Conservation (phyloP, 2,113 vertebrate species). For the Petrocephalus microphthalmus region DNA sequence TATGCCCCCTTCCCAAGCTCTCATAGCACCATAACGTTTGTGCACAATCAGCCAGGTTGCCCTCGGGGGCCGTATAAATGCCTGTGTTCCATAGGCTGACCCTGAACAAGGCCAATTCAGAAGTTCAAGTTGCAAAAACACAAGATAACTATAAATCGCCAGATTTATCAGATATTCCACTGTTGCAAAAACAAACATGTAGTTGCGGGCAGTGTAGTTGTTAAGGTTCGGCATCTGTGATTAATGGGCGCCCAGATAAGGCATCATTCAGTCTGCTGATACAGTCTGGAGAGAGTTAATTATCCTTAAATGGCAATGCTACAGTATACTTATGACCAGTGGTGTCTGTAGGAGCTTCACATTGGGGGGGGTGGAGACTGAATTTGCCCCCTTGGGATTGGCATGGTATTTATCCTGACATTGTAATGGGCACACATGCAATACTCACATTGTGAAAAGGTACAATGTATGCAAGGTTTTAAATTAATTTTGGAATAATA, state of each 20-base stretch:
- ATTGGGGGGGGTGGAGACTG: background rate
- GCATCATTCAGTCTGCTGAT: background rate
- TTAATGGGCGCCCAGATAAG: background rate
- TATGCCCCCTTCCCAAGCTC: background rate
- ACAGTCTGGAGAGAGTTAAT: background rate
- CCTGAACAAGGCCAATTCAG: background rate
- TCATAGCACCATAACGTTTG: background rate
- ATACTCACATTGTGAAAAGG: background rate
- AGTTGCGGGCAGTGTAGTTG: background rate
- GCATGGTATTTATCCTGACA: background rate
- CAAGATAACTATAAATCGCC: background rate
- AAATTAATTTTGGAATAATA: background rate
- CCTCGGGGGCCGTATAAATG: background rate
- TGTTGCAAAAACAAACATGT: background rate
- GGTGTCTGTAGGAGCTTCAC: background rate
- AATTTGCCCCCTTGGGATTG: background rate
- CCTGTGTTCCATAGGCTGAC: background rate
- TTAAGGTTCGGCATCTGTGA: background rate
- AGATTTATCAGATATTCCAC: background rate
- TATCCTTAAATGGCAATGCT: background rate
- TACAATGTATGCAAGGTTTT: background rate
- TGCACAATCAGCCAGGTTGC: background rate
- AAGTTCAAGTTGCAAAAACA: background rate
- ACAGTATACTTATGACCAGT: background rate
- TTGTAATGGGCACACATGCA: background rate